phyloP scores from a whole-genome alignment of 2,113 vertebrate species.

The Passer domesticus region DNA sequence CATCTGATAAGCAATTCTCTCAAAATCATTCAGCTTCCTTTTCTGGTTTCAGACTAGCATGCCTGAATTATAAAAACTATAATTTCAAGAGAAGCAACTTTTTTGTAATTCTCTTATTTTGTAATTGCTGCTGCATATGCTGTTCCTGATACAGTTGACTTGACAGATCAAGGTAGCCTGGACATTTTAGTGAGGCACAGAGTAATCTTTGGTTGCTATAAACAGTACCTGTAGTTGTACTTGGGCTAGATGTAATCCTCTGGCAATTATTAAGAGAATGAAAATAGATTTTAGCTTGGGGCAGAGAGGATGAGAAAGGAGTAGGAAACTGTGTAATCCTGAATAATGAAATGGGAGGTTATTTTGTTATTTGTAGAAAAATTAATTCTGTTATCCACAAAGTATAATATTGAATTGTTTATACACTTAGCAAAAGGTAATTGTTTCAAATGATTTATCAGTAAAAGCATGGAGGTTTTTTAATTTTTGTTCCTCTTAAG shows the following conservation, averaged over 20 bases:
- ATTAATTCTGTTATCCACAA: neutral
- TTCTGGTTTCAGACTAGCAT: neutral
- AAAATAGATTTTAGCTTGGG: neutral
- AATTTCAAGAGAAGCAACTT: neutral
- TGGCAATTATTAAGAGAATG: neutral
- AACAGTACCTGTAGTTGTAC: neutral
- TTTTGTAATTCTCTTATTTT: neutral
- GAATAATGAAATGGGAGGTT: neutral
- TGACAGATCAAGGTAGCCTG: neutral
- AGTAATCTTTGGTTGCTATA: neutral
- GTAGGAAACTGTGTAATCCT: neutral
- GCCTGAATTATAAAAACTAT: neutral
- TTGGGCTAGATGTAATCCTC: neutral
- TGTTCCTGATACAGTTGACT: neutral
- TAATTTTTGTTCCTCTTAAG: neutral
- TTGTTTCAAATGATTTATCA: neutral
- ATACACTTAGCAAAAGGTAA: neutral
- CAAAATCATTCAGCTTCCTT: neutral
- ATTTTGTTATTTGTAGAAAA: neutral
- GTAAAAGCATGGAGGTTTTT: fast-evolving
- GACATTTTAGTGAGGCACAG: neutral
- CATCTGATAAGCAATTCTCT: neutral
- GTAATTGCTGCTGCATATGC: neutral
- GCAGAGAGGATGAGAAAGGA: neutral
- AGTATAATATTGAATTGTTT: neutral